These are phyloP conservation scores for Onychomys leucogaster DNA, from an alignment of 2,797 vertebrate species.

Conservation along the genomic window DNA sequence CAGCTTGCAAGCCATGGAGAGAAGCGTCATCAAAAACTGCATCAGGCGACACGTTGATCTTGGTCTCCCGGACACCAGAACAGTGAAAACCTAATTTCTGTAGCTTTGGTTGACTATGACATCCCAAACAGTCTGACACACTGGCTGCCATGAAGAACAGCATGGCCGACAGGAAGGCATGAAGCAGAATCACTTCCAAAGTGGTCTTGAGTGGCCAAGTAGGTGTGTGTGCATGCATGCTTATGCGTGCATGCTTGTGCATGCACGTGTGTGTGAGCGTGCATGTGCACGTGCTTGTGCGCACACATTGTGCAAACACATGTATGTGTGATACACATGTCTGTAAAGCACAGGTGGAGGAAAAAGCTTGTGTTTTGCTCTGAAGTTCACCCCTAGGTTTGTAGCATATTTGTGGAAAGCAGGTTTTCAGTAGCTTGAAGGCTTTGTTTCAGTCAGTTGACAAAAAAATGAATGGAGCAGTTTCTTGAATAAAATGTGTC, in stretches of 20 bases:
- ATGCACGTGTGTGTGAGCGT: not conserved
- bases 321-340: not conserved
- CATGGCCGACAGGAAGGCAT: not conserved
- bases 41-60: not conserved
- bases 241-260: not conserved
- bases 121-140: not conserved
- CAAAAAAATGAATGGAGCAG: not conserved
- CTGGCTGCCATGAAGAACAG: not conserved
- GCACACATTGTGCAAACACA: too few relatives aligned
- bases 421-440: not conserved
- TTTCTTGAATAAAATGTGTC: not conserved
- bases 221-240: not conserved
- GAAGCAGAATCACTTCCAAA: not conserved
- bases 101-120: not conserved
- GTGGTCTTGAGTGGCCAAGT: not conserved
- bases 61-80: not conserved
- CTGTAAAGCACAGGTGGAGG: not conserved
- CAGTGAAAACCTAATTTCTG: conserved; percentile 14
- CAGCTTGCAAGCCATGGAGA: not conserved
- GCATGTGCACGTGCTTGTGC: not conserved
- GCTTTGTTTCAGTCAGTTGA: not conserved
- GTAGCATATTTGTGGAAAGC: not conserved
- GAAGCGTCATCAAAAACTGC: not conserved
- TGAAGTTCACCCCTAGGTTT: not conserved
- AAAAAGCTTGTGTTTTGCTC: conserved; percentile 19